Conservation (phyloP, 2,113 vertebrate species). For the Coptodon rendalli region DNA sequence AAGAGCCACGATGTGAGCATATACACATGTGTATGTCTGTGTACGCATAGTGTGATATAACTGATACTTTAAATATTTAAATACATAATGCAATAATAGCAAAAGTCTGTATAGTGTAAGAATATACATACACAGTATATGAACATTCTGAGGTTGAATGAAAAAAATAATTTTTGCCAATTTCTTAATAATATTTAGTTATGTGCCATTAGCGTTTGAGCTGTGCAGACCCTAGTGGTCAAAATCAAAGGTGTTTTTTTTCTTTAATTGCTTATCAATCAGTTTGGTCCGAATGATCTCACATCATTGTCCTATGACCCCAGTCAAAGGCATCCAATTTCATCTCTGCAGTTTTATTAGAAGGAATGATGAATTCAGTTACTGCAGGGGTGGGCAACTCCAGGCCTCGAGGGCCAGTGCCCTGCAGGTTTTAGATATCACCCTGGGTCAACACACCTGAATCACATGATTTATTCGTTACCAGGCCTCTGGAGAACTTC, state of each 20-base stretch:
- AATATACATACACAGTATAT: neutral
- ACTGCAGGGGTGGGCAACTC: neutral
- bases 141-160: neutral
- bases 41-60: neutral
- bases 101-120: neutral
- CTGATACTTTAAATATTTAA: neutral
- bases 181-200: neutral
- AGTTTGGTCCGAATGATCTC: neutral
- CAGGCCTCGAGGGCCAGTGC: accelerated
- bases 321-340: neutral
- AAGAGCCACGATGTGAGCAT: neutral
- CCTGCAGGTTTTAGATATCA: neutral
- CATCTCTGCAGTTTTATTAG: neutral
- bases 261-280: neutral
- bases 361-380: neutral
- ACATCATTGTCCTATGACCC: neutral
- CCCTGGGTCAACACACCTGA: neutral
- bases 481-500: neutral
- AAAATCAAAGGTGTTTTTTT: neutral
- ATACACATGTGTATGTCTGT: neutral
- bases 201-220: neutral
- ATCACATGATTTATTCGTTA: neutral
- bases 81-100: neutral
- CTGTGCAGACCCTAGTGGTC: neutral
- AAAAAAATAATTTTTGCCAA: accelerated